Evolutionary conservation across 2,113 vertebrate species (phyloP).

Genomic region (Percina caprodes): DNA sequence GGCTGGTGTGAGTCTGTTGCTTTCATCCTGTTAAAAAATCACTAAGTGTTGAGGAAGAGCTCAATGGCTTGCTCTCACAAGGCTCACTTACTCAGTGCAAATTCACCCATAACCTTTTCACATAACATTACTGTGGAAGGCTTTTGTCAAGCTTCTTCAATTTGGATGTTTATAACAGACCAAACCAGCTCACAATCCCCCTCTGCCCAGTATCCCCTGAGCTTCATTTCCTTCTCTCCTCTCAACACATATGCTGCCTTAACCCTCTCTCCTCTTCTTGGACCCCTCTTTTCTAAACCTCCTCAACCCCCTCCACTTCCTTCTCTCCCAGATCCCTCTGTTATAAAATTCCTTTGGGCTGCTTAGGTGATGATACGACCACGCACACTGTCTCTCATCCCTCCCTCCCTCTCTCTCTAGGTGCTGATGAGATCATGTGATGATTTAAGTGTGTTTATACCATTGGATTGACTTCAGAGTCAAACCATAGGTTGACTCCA

Average conservation of each 20-base stretch:
- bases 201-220: background rate
- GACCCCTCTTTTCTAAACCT: slow-evolving; percentile 9
- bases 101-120: background rate
- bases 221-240: slow-evolving; percentile 16
- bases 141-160: background rate
- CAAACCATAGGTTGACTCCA: slow-evolving; percentile 36
- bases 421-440: slow-evolving; percentile 60
- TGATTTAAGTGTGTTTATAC: slow-evolving; percentile 71
- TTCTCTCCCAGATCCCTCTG: background rate
- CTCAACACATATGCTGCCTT: slow-evolving; percentile 2
- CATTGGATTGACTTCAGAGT: slow-evolving; percentile 47
- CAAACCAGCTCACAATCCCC: background rate
- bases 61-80: background rate
- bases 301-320: slow-evolving; percentile 7
- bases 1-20: background rate
- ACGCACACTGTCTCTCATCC: background rate
- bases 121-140: background rate
- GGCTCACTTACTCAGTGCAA: background rate
- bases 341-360: slow-evolving; percentile 52
- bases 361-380: slow-evolving; percentile 51
- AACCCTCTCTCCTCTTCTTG: background rate
- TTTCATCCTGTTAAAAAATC: background rate
- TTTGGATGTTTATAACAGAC: slow-evolving; percentile 5
- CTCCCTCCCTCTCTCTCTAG: background rate
- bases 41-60: background rate